Evolutionary conservation across 1,140 invertebrate genomes (phyloP).

Genomic region (Tigriopus japonicus): DNA sequence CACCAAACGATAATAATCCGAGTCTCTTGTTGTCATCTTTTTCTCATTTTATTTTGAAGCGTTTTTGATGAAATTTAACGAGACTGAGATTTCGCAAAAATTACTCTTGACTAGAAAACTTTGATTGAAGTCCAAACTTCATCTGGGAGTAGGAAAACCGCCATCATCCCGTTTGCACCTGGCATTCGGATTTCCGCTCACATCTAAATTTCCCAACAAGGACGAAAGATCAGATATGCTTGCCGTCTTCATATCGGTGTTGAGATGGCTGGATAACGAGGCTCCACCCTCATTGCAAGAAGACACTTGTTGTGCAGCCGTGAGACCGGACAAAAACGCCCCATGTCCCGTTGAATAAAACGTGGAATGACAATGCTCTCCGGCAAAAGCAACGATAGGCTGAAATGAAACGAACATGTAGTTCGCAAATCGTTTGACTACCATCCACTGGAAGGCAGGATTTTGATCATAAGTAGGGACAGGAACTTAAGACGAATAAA

Average conservation of each 20-base stretch:
- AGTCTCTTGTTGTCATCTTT: too few relatives aligned
- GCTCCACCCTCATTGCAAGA: slow-evolving; percentile 25
- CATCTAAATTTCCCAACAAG: slow-evolving; percentile 3
- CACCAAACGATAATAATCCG: too few relatives aligned
- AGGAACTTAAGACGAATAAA: too few relatives aligned
- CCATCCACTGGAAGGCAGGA: too few relatives aligned
- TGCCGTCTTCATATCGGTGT: slow-evolving; percentile 10
- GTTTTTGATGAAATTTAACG: too few relatives aligned
- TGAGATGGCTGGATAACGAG: slow-evolving; percentile 34
- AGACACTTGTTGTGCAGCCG: slow-evolving; percentile 37
- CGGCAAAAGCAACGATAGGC: slow-evolving; percentile 69
- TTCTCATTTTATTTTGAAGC: too few relatives aligned
- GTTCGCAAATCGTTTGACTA: too few relatives aligned
- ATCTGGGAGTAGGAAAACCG: background rate
- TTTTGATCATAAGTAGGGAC: too few relatives aligned
- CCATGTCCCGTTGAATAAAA: slow-evolving; percentile 91
- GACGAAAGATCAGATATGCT: slow-evolving; percentile 11
- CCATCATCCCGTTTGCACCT: background rate
- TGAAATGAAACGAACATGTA: slow-evolving; percentile 26
- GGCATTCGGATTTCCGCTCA: background rate
- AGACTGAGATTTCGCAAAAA: too few relatives aligned
- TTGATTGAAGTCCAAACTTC: background rate
- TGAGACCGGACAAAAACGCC: slow-evolving; percentile 66
- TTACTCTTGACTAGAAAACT: too few relatives aligned
- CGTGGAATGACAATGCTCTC: slow-evolving; percentile 78